Conservation (phyloP, 2,888 invertebrate species). For the Scaeva pyrastri region DNA sequence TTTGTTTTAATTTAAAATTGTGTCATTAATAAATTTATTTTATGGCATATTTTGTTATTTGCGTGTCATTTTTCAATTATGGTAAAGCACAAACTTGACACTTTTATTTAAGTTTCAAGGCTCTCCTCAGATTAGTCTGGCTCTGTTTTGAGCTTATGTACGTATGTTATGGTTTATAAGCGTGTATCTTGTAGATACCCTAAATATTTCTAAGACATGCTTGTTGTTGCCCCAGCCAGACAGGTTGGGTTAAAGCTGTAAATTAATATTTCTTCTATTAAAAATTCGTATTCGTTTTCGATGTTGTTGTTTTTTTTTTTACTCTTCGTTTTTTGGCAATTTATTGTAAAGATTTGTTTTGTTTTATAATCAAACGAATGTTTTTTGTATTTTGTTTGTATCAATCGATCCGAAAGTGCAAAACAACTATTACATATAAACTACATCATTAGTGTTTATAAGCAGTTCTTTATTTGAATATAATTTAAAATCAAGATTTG, state of each 20-base stretch:
- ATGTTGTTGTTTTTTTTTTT: no score
- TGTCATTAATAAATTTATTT: neutral
- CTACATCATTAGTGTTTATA: conserved; percentile 14
- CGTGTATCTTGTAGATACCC: conserved; percentile 25
- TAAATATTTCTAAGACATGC: conserved; percentile 30
- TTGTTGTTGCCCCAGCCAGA: conserved; percentile 65
- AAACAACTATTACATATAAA: conserved; percentile 38
- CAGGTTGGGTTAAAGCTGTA: conserved; percentile 60
- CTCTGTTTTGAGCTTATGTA: neutral
- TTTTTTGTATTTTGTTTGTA: neutral
- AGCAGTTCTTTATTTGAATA: conserved; percentile 15
- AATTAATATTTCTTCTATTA: conserved; percentile 65
- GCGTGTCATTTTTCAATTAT: neutral
- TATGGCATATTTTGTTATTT: neutral
- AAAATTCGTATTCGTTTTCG: conserved; percentile 24
- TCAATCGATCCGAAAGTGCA: conserved; percentile 13
- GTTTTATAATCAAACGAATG: conserved; percentile 19
- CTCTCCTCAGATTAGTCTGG: neutral
- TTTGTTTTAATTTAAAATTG: no score
- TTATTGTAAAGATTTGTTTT: conserved; percentile 14
- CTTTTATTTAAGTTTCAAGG: neutral
- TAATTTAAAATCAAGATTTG: conserved; percentile 35
- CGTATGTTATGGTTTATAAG: no score
- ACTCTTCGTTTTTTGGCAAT: conserved; percentile 62
- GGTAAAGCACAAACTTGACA: neutral